phyloP scores from a whole-genome alignment of 1,140 invertebrate genomes.

The Stratiolaelaps scimitus region DNA sequence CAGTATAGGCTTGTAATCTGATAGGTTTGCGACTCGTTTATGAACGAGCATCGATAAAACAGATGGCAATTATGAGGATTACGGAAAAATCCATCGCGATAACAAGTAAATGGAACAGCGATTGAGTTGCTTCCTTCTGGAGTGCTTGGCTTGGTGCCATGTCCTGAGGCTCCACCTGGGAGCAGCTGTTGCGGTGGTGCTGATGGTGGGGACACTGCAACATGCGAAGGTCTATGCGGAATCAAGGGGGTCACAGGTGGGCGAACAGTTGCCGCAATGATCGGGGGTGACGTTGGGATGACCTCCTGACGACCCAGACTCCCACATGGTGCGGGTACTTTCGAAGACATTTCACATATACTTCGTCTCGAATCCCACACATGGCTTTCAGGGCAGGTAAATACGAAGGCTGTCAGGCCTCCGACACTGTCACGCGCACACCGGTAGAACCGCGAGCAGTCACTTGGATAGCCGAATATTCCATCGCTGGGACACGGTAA shows the following conservation, averaged over 20 bases:
- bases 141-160: not conserved
- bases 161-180: too few relatives aligned
- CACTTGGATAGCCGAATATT: slow-evolving; percentile 62
- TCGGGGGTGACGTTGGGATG: too few relatives aligned
- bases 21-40: slow-evolving; percentile 26
- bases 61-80: slow-evolving; percentile 31
- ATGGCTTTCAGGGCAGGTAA: not conserved
- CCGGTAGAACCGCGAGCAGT: slow-evolving; percentile 64
- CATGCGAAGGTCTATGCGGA: too few relatives aligned
- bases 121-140: not conserved
- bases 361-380: not conserved
- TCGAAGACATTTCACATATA: not conserved
- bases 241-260: too few relatives aligned
- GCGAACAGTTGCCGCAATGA: too few relatives aligned
- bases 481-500: slow-evolving; percentile 62
- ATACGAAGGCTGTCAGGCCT: not conserved
- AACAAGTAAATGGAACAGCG: slow-evolving; percentile 3
- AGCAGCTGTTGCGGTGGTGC: too few relatives aligned
- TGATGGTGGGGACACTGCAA: too few relatives aligned
- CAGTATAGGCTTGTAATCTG: slow-evolving; percentile 31
- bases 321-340: not conserved
- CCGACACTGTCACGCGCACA: slow-evolving; percentile 42
- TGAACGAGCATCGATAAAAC: slow-evolving; percentile 32
- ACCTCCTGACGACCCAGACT: not conserved
- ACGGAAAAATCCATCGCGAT: slow-evolving; percentile 29